These are phyloP conservation scores for Heliconius sara DNA, from an alignment of 2,888 invertebrate genomes.

Conservation along the genomic window DNA sequence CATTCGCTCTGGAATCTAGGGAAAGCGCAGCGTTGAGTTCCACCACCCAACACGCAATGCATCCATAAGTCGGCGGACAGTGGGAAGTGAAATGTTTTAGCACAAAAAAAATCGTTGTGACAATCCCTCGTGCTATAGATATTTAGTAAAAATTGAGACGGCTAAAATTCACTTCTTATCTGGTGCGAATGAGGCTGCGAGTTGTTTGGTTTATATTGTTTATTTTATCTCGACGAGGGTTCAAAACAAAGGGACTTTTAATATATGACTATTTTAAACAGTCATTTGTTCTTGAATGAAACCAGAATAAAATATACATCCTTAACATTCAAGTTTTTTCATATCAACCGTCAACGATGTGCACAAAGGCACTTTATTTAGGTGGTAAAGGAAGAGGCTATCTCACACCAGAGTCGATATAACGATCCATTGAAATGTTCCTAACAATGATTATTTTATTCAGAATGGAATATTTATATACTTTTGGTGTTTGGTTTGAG, in stretches of 20 bases:
- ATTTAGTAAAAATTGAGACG: conserved; percentile 28
- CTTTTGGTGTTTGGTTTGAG: conserved; percentile 40
- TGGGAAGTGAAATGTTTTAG: too few relatives aligned
- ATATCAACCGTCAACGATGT: conserved; percentile 49
- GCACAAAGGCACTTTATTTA: conserved; percentile 62
- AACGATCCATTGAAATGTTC: conserved; percentile 72
- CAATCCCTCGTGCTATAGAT: conserved; percentile 30
- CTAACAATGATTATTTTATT: conserved; percentile 67
- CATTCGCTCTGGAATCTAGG: too few relatives aligned
- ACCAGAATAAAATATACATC: conserved; percentile 40
- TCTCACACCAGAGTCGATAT: conserved; percentile 52
- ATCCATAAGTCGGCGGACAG: too few relatives aligned
- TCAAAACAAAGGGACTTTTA: conserved; percentile 32
- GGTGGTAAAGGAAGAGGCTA: conserved; percentile 47
- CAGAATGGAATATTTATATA: conserved; percentile 56
- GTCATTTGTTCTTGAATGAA: conserved; percentile 41
- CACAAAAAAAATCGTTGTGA: not conserved
- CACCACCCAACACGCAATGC: too few relatives aligned
- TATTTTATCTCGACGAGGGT: conserved; percentile 41
- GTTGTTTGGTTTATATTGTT: conserved; percentile 43
- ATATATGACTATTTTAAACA: conserved; percentile 37
- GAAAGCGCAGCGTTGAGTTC: too few relatives aligned
- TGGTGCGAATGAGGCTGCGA: conserved; percentile 38
- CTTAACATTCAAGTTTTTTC: conserved; percentile 39
- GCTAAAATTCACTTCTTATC: conserved; percentile 44